Base-by-base conservation (phyloP, 2,888 invertebrate species). In the Pachliopta kotzebuea region DNA sequence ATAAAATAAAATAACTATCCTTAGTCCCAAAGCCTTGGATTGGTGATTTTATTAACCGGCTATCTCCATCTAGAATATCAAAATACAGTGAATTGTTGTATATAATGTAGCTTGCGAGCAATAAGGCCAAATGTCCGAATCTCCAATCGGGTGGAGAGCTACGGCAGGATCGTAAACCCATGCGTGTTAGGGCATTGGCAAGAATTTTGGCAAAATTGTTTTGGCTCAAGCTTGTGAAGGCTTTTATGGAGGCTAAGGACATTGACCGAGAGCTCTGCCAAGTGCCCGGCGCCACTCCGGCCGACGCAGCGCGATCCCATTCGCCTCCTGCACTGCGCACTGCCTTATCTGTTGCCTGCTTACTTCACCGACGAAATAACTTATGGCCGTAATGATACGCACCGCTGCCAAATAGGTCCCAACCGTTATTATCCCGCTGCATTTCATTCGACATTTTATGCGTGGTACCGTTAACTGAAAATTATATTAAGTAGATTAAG, bases 131-230 rank as follows among this genome's bases (percentile, higher is more conserved):
- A 77, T 73, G 77, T 71, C 66, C 71, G 72, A 72, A 74, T 74
- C 70, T 71, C 77, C 74, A 71, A 69, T 76, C 79, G 81, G 77
- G 73, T 73, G 73, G 72, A 69, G 75, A 75, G 77, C 72, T 79
- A 71, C 77, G 78, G 75, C 78, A 80, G 76, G 86, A 79, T 86
- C 86, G 84, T 89, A 90, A 89, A 90, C 80, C 82, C 84, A 85
- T 85, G 88, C 86, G 86, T 88, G 85, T 83, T 84, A 81, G 81
- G 85, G 82, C 77, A 76, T 81, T 86, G 83, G 85, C 85, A 87
- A 85, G 89, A 85, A 86, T 85, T 88, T 90, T 85, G 86, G 85
- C 80, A 81, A 87, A 91, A 91, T 90, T 90, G 90, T 89, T 90
- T 90, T 90, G 91, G 91, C 79, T 78, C 77, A 71, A 74, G 76